These are phyloP conservation scores for Phorcus lineatus DNA, from an alignment of 2,888 invertebrate species.

Conservation along the genomic window DNA sequence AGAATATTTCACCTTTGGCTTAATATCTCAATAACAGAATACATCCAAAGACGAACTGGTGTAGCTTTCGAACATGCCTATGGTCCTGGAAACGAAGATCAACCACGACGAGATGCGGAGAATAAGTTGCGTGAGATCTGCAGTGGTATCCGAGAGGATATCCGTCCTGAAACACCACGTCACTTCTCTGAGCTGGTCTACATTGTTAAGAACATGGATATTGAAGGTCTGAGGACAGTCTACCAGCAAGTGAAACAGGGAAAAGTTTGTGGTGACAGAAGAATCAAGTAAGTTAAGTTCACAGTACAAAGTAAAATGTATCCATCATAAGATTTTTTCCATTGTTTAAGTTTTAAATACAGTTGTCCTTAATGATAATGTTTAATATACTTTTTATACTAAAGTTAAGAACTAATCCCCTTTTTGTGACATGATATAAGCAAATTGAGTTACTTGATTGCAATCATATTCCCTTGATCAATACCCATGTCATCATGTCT, in stretches of 20 bases:
- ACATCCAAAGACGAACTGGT: constrained; percentile 76
- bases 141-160: constrained; percentile 65
- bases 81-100: neutral
- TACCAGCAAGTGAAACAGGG: constrained; percentile 49
- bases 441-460: too few relatives aligned
- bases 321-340: too few relatives aligned
- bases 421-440: too few relatives aligned
- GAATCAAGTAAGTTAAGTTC: constrained; percentile 50
- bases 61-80: constrained; percentile 37
- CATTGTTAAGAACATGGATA: constrained; percentile 72
- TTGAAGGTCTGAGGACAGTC: constrained; percentile 65
- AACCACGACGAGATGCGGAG: constrained; percentile 36
- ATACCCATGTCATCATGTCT: too few relatives aligned
- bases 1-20: neutral
- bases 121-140: constrained; percentile 65
- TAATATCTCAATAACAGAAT: constrained; percentile 70
- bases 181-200: constrained; percentile 76
- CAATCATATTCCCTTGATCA: too few relatives aligned
- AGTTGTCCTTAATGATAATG: too few relatives aligned
- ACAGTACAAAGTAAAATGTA: too few relatives aligned
- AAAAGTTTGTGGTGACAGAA: constrained; percentile 50
- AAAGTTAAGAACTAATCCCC: too few relatives aligned
- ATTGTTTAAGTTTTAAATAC: too few relatives aligned
- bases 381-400: too few relatives aligned
- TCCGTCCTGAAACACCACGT: constrained; percentile 75